Evolutionary conservation across 2,113 vertebrate species (phyloP).

Genomic region (Microcebus lehilahytsara): DNA sequence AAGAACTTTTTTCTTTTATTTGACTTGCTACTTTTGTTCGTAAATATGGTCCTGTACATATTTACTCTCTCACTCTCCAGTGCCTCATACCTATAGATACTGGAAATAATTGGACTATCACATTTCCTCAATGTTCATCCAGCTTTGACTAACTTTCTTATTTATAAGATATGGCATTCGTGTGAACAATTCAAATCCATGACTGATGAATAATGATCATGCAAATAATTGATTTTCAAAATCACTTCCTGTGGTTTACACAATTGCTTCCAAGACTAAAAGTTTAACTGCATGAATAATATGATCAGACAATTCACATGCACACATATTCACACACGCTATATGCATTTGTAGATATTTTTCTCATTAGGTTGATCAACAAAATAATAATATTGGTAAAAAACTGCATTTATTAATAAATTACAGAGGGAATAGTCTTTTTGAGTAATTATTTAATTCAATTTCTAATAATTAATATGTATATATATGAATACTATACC

Average conservation of each 20-base stretch:
- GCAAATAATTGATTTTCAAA: neutral
- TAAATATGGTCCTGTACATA: conserved; percentile 57
- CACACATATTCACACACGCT: neutral
- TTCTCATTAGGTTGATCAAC: neutral
- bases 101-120: conserved; percentile 34
- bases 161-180: neutral
- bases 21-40: conserved; percentile 65
- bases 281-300: neutral
- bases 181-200: neutral
- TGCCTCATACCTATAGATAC: conserved; percentile 47
- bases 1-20: conserved; percentile 61
- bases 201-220: conserved; percentile 39
- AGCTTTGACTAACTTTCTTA: conserved; percentile 39
- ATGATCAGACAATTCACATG: neutral
- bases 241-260: neutral
- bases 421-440: neutral
- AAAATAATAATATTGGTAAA: neutral
- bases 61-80: conserved; percentile 69
- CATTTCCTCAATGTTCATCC: conserved; percentile 40
- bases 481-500: neutral
- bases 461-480: neutral
- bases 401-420: neutral
- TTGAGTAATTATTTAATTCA: neutral
- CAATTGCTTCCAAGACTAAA: neutral
- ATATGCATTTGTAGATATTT: neutral